Evolutionary conservation across 2,888 invertebrate species (phyloP), one percentile per base, ranked within the genome.

Genomic region (Leucozona laternaria): DNA sequence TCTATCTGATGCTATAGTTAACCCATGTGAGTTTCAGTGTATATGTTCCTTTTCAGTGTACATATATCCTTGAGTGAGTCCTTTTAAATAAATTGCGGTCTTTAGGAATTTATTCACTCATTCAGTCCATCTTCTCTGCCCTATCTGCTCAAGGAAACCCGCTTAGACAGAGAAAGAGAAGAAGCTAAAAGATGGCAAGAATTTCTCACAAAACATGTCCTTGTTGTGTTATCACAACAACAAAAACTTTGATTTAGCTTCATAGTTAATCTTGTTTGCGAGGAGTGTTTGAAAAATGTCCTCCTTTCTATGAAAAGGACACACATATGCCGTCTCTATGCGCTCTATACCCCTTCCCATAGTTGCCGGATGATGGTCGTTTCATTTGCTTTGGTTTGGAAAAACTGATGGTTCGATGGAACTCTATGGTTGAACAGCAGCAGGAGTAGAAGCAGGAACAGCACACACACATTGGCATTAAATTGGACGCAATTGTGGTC

Each of bases 401-500:
- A 66, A 66, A 37, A 22, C 20, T 28, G 45, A 20, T 64, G 45
- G 31, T 64, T 11, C 13, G 64, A 48, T 64, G 64, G 62, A 43
- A 43, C 40, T 10, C 25, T 6, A 2, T 4, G 48, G 45, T 7
- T 50, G 66, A 58, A 71, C 64, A 25, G 53, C 22, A 50, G 4
- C 13, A 50, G 48, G 0, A 53, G 8, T 22, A n/a, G n/a, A n/a
- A 50, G 20, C 11, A 64, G 40, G 76, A 66, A 66, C 64, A 85
- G 76, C 53, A 6, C 37, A 58, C 73, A 73, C 78, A 75, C 86
- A 86, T 86, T 82, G 86, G 82, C 86, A 86, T 86, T 58, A 86
- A 86, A 81, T 86, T 86, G 86, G 86, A 86, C 86, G 75, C 86
- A 86, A 86, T 86, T 81, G 82, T 86, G 82, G 86, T 86, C 86